phyloP scores from a whole-genome alignment of 1,140 invertebrate genomes.

The Polyergus mexicanus region DNA sequence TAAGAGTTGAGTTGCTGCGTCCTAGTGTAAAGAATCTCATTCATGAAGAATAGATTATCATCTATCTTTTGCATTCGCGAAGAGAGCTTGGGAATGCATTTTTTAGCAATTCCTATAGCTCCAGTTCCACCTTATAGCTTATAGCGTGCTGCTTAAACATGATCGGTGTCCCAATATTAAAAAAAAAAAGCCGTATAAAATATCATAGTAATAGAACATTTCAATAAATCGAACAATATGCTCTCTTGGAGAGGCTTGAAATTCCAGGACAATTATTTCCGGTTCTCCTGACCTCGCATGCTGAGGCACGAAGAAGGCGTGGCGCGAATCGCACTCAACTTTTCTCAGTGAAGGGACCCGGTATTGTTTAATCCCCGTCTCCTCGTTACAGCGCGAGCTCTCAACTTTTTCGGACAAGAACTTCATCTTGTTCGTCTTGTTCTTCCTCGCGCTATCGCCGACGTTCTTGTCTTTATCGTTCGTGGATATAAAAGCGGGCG shows the following conservation, averaged over 20 bases:
- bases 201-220: not conserved
- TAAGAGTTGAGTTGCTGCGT: not conserved
- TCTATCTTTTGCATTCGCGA: not conserved
- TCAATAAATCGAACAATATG: not conserved
- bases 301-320: not conserved
- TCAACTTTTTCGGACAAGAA: slow-evolving; percentile 73
- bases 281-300: slow-evolving; percentile 18
- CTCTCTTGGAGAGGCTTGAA: not conserved
- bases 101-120: not conserved
- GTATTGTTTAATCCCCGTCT: slow-evolving; percentile 73
- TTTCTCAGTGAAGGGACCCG: slow-evolving; percentile 18
- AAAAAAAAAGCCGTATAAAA: not conserved
- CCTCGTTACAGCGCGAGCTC: slow-evolving; percentile 60
- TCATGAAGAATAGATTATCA: not conserved
- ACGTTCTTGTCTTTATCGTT: slow-evolving; percentile 31
- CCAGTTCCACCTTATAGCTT: not conserved
- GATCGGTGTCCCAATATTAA: not conserved
- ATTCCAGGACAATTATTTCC: slow-evolving; percentile 50
- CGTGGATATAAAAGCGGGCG: slow-evolving; percentile 53
- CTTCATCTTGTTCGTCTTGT: slow-evolving; percentile 52
- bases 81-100: not conserved
- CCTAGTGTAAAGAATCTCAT: not conserved
- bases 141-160: not conserved
- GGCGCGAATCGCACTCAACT: slow-evolving; percentile 49
- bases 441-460: slow-evolving; percentile 8